Evolutionary conservation across 2,888 invertebrate species (phyloP), one percentile per base, ranked within the genome.

Genomic region (Acanthopleura granulata): DNA sequence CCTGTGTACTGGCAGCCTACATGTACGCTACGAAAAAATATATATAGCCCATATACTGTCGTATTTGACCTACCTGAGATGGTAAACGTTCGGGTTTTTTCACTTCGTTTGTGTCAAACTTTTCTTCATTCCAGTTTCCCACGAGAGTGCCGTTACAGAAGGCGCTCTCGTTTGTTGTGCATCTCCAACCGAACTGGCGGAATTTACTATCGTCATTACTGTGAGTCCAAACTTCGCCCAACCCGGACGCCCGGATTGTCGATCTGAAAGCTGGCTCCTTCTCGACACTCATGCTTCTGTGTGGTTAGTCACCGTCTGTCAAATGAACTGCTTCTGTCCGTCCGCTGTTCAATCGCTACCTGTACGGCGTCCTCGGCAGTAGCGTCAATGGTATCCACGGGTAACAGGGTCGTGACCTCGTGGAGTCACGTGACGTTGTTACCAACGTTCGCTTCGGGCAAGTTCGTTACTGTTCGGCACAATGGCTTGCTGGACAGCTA

Each of bases 81-180:
- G 89, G 88, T 57, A 89, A 78, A 29, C 82, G 81, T 78, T 87
- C 86, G 11, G 86, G 82, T 70, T 84, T 78, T 74, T 81, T 85
- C 29, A 79, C 78, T 69, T 86, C 78, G 22, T 81, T 79, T 25
- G 87, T 81, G 76, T 89, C 89, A 77, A 84, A 87, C 75, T 85
- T 76, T 49, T 89, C 84, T 74, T 89, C 89, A 72, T 84, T 85
- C 87, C 88, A 89, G 79, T 90, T 90, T 70, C 89, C 89, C 49
- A 89, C 81, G 62, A 89, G 79, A 1, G 87, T 86, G 14, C 78
- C 79, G 49, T 84, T 84, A 22, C 78, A 69, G 77, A 84, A 89
- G 1, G 82, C 80, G 22, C 82, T 86, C 76, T 89, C 89, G 73
- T 86, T 87, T 71, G 83, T 89, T 0, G 87, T 86, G 73, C 87